Evolutionary conservation across 92 coral and sea anemone genomes (phyloP), one percentile per base, ranked within the genome.

Genomic region (Desmophyllum pertusum): DNA sequence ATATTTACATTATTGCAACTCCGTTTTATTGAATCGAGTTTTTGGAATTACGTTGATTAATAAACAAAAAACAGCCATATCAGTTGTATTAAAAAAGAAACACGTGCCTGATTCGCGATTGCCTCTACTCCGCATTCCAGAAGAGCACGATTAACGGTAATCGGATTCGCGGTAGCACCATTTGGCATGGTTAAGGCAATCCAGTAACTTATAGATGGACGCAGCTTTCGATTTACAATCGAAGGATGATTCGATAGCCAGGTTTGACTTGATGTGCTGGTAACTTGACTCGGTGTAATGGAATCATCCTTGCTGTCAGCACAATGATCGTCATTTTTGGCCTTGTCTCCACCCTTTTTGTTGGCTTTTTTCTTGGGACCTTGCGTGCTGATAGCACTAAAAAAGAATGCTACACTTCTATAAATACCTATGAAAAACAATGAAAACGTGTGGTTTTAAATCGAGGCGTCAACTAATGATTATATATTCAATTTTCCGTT

Each of bases 381-480:
- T 42, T 79, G 84, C 50, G 84, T 64, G 73, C 73, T 79, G 37
- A 79, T 79, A 40, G 75, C 84, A 57, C 84, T 79, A 52, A 79
- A 79, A 59, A 79, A 79, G 46, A 79, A 79, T 19, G 84, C 75
- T 45, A 70, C 67, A 38, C 67, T 57, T 79, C 41, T 67, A 62
- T n/a, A n/a, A n/a, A n/a, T n/a, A n/a, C n/a, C n/a, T n/a, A n/a
- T n/a, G n/a, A n/a, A n/a, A n/a, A n/a, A n/a, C n/a, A n/a, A n/a
- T n/a, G n/a, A n/a, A n/a, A n/a, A n/a, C n/a, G n/a, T n/a, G n/a
- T n/a, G n/a, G n/a, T n/a, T n/a, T n/a, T n/a, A n/a, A n/a, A n/a
- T n/a, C n/a, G n/a, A n/a, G n/a, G n/a, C n/a, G n/a, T n/a, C n/a
- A n/a, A n/a, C n/a, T n/a, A n/a, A n/a, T n/a, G n/a, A n/a, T n/a